Evolutionary conservation across 2,797 vertebrate species (phyloP).

Genomic region (Cryptoblepharus egeriae): DNA sequence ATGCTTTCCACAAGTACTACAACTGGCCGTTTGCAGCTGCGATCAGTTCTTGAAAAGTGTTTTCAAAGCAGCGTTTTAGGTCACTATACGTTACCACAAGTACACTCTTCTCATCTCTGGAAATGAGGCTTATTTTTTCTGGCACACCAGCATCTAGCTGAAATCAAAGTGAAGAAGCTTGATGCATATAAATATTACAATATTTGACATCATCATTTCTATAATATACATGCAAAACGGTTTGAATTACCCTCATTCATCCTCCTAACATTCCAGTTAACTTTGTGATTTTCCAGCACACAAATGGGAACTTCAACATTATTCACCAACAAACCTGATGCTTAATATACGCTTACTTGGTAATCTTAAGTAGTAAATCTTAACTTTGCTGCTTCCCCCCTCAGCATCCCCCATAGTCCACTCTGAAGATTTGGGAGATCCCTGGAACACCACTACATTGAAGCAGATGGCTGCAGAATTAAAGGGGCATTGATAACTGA

Average conservation of each 20-base stretch:
- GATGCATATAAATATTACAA: conserved; percentile 57
- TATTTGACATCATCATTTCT: conserved; percentile 55
- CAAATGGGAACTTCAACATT: too few relatives aligned
- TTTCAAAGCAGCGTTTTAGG: conserved; percentile 99
- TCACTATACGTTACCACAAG: conserved; percentile 99
- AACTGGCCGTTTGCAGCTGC: conserved; percentile 93
- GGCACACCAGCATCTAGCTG: conserved; percentile 98
- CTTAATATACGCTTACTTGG: neutral
- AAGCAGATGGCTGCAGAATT: too few relatives aligned
- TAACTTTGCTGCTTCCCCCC: too few relatives aligned
- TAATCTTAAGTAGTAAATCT: too few relatives aligned
- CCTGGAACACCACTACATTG: too few relatives aligned
- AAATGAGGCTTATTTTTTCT: conserved; percentile 99
- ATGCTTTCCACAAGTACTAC: conserved; percentile 87
- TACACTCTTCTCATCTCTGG: conserved; percentile 98
- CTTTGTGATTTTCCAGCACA: neutral
- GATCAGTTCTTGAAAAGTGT: conserved; percentile 99
- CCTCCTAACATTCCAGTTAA: neutral
- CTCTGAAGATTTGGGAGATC: too few relatives aligned
- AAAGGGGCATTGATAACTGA: too few relatives aligned
- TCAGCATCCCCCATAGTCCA: too few relatives aligned
- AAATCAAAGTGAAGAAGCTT: conserved; percentile 69
- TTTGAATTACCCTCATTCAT: neutral
- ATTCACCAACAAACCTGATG: neutral
- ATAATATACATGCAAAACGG: conserved; percentile 30